These are phyloP conservation scores for Athetis lepigone DNA, from an alignment of 2,888 invertebrate genomes.

Conservation along the genomic window DNA sequence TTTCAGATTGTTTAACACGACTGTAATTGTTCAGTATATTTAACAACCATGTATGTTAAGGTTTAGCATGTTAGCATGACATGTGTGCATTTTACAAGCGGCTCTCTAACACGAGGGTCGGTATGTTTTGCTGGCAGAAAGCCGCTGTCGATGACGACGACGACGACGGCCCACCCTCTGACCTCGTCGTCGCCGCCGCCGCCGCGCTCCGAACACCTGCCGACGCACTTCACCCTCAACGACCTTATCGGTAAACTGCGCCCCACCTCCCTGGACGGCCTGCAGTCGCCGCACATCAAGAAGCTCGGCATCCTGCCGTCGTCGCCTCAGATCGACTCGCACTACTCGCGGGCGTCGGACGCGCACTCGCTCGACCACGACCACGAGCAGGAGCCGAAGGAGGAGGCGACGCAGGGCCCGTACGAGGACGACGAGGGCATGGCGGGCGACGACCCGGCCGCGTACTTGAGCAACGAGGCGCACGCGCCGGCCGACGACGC, in stretches of 20 bases:
- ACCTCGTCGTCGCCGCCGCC: conserved; percentile 90
- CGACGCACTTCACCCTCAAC: conserved; percentile 89
- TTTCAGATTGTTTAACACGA: conserved; percentile 4
- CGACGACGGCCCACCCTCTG: conserved; percentile 90
- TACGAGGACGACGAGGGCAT: conserved; percentile 91
- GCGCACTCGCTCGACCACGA: conserved; percentile 86
- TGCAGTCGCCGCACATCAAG: conserved; percentile 87
- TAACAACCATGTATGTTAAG: conserved; percentile 5
- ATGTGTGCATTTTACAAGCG: conserved; percentile 63
- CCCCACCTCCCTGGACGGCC: conserved; percentile 87
- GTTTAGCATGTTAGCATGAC: conserved; percentile 11
- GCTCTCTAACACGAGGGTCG: conserved; percentile 83
- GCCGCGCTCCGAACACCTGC: conserved; percentile 89
- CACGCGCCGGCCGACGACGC: conserved; percentile 86
- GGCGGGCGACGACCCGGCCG: conserved; percentile 90
- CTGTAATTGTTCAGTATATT: conserved; percentile 10
- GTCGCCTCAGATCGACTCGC: conserved; percentile 91
- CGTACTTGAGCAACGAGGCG: conserved; percentile 83
- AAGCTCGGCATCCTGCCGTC: conserved; percentile 86
- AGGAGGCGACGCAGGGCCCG: conserved; percentile 91
- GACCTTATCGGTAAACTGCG: conserved; percentile 90
- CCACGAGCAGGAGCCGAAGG: conserved; percentile 83
- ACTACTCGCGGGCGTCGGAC: conserved; percentile 90
- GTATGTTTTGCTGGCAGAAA: conserved; percentile 84
- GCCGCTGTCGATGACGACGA: conserved; percentile 90